These are phyloP conservation scores for Megalurothrips usitatus DNA, from an alignment of 2,888 invertebrate species.

Conservation along the genomic window DNA sequence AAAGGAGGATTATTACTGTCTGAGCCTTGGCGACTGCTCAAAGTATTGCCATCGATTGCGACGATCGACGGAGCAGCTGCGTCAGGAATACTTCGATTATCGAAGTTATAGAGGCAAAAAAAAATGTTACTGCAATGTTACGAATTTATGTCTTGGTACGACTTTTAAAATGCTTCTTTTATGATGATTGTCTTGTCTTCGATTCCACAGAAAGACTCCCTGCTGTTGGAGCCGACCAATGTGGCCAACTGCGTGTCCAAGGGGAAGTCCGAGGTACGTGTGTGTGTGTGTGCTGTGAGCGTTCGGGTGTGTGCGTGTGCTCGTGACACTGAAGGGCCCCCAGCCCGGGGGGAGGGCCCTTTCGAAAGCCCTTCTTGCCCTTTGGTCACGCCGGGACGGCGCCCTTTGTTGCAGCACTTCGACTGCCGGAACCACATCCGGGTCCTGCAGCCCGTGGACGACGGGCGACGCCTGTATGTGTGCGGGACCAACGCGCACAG, in stretches of 20 bases:
- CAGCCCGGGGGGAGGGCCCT: background rate
- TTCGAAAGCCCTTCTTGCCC: constrained; percentile 34
- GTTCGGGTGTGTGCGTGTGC: too few species aligned
- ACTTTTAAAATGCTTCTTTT: too few species aligned
- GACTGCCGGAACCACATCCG: constrained; percentile 92
- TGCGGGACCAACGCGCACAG: constrained; percentile 94
- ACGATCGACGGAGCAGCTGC: too few species aligned
- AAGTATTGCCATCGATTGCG: too few species aligned
- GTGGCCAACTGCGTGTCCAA: constrained; percentile 89
- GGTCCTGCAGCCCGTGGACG: constrained; percentile 89
- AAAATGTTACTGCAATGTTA: too few species aligned
- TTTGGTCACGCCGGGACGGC: background rate
- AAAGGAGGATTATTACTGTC: background rate
- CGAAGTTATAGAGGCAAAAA: too few species aligned
- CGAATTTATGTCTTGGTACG: background rate
- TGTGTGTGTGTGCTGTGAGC: constrained; percentile 24
- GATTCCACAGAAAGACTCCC: constrained; percentile 76
- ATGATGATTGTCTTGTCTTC: background rate
- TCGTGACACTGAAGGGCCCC: background rate
- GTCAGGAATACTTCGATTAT: too few species aligned
- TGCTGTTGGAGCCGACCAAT: constrained; percentile 84
- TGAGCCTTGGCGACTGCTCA: background rate
- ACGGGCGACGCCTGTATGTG: constrained; percentile 81
- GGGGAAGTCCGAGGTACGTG: constrained; percentile 87
- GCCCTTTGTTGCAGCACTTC: constrained; percentile 69